Evolutionary conservation across 2,888 invertebrate genomes (phyloP).

Genomic region (Pristionchus exspectatus): DNA sequence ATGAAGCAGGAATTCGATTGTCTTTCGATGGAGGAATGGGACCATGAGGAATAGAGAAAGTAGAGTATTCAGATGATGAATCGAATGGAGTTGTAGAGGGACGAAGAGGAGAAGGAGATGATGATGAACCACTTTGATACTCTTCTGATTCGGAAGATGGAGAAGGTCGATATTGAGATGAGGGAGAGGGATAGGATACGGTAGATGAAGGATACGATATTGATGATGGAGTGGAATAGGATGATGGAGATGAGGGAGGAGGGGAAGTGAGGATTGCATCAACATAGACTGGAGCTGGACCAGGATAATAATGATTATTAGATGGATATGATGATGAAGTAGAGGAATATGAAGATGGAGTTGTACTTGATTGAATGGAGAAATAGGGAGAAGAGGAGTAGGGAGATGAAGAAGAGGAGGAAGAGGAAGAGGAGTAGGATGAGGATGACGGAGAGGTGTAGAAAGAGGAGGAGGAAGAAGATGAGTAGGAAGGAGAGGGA

Average conservation of each 20-base stretch:
- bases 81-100: conserved; percentile 10
- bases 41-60: neutral
- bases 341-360: neutral
- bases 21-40: conserved; percentile 6
- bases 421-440: neutral
- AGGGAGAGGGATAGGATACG: conserved; percentile 28
- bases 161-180: neutral
- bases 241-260: neutral
- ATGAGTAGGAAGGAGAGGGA: neutral
- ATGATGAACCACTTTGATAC: conserved; percentile 10
- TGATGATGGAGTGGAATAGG: neutral
- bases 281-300: conserved; percentile 28
- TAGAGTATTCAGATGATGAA: conserved; percentile 34
- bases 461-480: neutral
- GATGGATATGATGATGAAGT: neutral
- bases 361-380: neutral
- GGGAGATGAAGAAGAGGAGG: neutral
- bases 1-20: conserved; percentile 14
- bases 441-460: neutral
- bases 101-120: conserved; percentile 4
- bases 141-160: neutral
- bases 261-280: neutral
- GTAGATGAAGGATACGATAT: neutral
- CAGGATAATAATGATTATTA: conserved; percentile 25
- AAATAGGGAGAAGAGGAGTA: neutral